Conservation (phyloP, 2,113 vertebrate genomes). For the Echinops telfairi region DNA sequence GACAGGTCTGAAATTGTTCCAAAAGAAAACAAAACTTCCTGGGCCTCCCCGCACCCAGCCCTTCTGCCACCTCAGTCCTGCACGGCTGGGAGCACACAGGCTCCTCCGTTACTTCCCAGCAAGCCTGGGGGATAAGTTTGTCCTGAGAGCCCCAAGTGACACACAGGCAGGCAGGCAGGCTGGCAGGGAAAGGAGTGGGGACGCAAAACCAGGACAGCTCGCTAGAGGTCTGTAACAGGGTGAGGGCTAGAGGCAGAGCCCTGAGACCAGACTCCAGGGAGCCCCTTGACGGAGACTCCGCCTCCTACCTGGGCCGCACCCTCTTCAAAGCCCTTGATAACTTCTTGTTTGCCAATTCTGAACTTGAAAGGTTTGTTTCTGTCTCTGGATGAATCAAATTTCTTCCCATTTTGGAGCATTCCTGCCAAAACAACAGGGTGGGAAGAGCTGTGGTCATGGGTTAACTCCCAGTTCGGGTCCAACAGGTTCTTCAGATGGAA, state of each 20-base stretch:
- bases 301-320: conserved; percentile 94
- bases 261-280: neutral
- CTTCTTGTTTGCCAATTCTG: conserved; percentile 96
- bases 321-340: conserved; percentile 99
- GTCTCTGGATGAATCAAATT: conserved; percentile 99
- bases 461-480: neutral
- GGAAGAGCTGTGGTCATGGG: neutral
- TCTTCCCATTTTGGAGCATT: conserved; percentile 99
- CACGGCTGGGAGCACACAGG: neutral
- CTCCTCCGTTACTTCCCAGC: neutral
- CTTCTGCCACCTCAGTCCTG: neutral
- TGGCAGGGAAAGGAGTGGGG: neutral
- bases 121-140: neutral
- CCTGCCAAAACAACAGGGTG: conserved; percentile 86
- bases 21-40: neutral
- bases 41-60: neutral
- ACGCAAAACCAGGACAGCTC: neutral
- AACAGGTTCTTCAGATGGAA: neutral
- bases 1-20: conserved; percentile 44
- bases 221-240: neutral
- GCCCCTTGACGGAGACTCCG: neutral
- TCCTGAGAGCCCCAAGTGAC: neutral
- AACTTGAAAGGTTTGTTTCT: conserved; percentile 99
- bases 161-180: neutral
- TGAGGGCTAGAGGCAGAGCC: neutral